Evolutionary conservation across 2,888 invertebrate genomes (phyloP), one percentile per base, ranked within the genome.

Genomic region (Myopa tessellatipennis): DNA sequence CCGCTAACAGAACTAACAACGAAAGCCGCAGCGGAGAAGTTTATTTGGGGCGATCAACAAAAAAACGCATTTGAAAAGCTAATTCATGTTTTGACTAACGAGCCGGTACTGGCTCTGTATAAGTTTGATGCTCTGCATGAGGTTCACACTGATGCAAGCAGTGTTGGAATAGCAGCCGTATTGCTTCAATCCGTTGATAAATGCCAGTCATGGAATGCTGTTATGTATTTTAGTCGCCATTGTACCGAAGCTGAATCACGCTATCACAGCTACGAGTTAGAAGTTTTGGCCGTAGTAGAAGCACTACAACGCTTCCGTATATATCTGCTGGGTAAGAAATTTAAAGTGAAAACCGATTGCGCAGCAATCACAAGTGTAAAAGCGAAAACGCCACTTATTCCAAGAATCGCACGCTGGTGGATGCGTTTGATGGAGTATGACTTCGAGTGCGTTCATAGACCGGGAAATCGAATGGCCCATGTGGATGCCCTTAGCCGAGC

Each of bases 321-420:
- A 8, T 78, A 78, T 26, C 3, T 79, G 12, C 40, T 78, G 1
- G 79, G 79, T 4, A 74, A 77, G 26, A 34, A 52, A 2, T 79
- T 80, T 45, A 71, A 60, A 58, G 10, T 80, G 10, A 61, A 79
- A 4, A 80, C 79, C 4, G 79, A 80, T 74, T 80, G 78, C 69
- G 60, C 77, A 18, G 78, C 75, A 10, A 79, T 80, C 7, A 50
- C 78, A 8, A 77, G 65, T 18, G 38, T 77, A n/a, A 78, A 78
- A 16, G 36, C 65, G 14, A 79, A 76, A 50, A 78, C 74, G 10
- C 74, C 68, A 38, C 18, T 79, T 0, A 76, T 78, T 26, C 26
- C 26, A 26, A 26, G 26, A 26, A 26, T 26, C 26, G 26, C 26
- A 26, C 26, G 26, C 26, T 80, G 78, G 80, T 77, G 77, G 68